Base-by-base conservation (phyloP, 2,113 vertebrate genomes). In the Caranx ignobilis region DNA sequence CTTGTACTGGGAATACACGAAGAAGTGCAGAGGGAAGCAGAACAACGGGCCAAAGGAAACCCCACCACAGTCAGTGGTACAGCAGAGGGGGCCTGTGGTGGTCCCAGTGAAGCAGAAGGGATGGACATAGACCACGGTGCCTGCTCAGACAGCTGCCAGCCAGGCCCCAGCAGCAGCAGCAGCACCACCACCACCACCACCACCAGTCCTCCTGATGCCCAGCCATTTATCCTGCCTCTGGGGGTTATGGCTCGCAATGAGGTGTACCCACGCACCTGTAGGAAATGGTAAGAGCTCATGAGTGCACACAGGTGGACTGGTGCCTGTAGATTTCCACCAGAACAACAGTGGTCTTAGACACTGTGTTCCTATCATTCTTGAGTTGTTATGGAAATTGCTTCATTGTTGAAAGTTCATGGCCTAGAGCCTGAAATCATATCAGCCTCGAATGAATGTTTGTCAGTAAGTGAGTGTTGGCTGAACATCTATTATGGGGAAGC, bases 201-300 rank as follows among this genome's bases (percentile, higher is more conserved):
- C 26, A 26, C 26, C 26, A 3, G 75, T 19, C 68, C 77, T 5
- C 78, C 87, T 61, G 92, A 95, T 26, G 19, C 74, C 35, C 96
- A 96, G 76, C 95, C 96, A 0, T 99, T 99, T 0, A 93, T 98
- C 71, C 83, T 99, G 87, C 98, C 98, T 0, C 86, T 94, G 43
- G 98, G 97, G 1, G 97, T 99, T 73, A 97, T 97, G 71, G 97
- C 97, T 0, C 95, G 98, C 84, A 99, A 97, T 0, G 96, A 98
- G 81, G 97, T 98, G 62, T 99, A 99, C 52, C 98, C 98, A 48
- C 96, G 97, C 7, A 95, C 92, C 90, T 99, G 96, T 94, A 94
- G 94, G 48, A 95, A 96, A 85, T 99, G 98, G 98, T 99, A 89
- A 97, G 91, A 35, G 54, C 19, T 41, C 6, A 0, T 32, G 7